Conservation (phyloP, 2,888 invertebrate species). For the Tenthredo livida region DNA sequence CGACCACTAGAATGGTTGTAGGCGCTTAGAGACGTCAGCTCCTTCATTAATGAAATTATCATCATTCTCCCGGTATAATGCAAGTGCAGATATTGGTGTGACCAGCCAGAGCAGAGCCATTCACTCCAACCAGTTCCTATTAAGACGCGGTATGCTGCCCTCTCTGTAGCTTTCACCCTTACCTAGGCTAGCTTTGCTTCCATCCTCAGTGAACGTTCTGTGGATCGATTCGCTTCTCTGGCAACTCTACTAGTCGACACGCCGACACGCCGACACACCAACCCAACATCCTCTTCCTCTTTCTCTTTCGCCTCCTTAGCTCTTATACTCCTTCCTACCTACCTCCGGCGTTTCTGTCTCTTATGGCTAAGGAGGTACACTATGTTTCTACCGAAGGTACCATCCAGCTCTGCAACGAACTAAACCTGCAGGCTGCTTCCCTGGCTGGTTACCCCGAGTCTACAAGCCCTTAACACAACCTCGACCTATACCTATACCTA, state of each 20-base stretch:
- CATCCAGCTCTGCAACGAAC: background rate
- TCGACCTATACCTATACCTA: constrained; percentile 25
- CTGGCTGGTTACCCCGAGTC: constrained; percentile 42
- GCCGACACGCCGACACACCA: constrained; percentile 70
- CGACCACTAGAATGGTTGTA: background rate
- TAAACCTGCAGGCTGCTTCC: constrained; percentile 6
- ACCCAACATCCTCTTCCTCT: constrained; percentile 61
- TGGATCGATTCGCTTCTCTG: constrained; percentile 68
- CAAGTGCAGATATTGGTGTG: constrained; percentile 70
- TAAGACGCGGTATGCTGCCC: constrained; percentile 66
- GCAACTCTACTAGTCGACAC: constrained; percentile 69
- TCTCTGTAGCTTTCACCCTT: constrained; percentile 44
- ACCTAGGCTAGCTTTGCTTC: constrained; percentile 11
- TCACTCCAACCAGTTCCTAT: constrained; percentile 60
- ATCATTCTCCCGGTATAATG: constrained; percentile 64
- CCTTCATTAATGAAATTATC: constrained; percentile 68
- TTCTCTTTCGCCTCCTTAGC: constrained; percentile 45
- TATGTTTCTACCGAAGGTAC: constrained; percentile 34
- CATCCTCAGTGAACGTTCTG: constrained; percentile 55
- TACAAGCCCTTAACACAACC: constrained; percentile 20
- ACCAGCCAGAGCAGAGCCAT: constrained; percentile 61
- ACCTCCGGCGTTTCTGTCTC: constrained; percentile 30
- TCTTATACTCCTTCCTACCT: constrained; percentile 8
- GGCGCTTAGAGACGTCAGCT: constrained; percentile 42
- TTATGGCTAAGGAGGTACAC: constrained; percentile 28